phyloP scores from a whole-genome alignment of 2,888 invertebrate genomes.

The Anoncus sp. region DNA sequence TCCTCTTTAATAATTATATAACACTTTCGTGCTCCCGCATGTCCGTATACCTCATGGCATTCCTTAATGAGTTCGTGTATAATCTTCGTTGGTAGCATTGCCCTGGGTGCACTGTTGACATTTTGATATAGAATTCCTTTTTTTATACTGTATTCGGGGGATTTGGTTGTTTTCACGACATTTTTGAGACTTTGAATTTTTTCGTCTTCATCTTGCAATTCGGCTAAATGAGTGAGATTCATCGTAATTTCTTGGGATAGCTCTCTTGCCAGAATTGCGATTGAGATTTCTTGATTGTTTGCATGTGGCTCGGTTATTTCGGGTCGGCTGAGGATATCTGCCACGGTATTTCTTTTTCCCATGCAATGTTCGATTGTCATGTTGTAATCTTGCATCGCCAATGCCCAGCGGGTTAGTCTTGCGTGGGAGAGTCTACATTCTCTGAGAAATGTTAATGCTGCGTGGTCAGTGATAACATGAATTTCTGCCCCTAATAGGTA shows the following conservation, averaged over 20 bases:
- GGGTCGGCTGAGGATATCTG: conserved; percentile 6
- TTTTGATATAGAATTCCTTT: background rate
- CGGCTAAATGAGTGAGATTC: background rate
- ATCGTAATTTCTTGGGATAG: background rate
- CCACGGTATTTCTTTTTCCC: conserved; percentile 8
- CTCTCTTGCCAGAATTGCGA: background rate
- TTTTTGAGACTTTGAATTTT: background rate
- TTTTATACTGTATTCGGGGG: no score
- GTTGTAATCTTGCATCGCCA: conserved; percentile 14
- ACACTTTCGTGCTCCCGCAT: background rate
- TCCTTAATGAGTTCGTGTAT: background rate
- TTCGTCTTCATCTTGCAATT: background rate
- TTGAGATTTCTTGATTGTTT: no score
- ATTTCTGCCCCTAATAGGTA: background rate
- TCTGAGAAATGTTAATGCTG: conserved; percentile 12
- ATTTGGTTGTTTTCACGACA: background rate
- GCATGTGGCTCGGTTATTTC: no score
- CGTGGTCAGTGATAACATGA: background rate
- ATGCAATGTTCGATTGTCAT: conserved; percentile 15
- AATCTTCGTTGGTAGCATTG: background rate
- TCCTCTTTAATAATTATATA: no score
- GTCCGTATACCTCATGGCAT: conserved; percentile 7
- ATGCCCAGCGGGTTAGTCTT: conserved; percentile 1
- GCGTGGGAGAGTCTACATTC: background rate
- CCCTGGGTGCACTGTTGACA: no score